Percentiles rank a stretch among this genome's conserved stretches.
These are phyloP conservation scores for Nothoprocta pentlandii DNA, from an alignment of 2,113 vertebrate genomes.

Conservation along the genomic window DNA sequence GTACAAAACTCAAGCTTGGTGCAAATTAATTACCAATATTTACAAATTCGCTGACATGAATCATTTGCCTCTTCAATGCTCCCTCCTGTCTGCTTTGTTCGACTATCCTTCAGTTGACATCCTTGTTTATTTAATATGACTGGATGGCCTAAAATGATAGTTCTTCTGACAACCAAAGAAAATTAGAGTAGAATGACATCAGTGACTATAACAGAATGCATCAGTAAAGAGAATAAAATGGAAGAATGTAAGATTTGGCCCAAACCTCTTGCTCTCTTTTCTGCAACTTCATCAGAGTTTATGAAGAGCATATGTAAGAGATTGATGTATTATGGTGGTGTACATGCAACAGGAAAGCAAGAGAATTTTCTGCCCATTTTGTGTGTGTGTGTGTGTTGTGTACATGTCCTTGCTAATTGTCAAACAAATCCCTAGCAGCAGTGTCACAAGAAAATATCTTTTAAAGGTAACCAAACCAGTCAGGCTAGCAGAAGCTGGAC, in stretches of 20 bases:
- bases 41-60: constrained; percentile 7
- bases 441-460: background rate
- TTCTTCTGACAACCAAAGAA: constrained; percentile 83
- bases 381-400: background rate
- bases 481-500: background rate
- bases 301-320: background rate
- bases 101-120: constrained; percentile 71
- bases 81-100: background rate
- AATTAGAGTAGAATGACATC: constrained; percentile 36
- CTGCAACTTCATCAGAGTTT: background rate
- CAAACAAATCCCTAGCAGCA: background rate
- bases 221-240: background rate
- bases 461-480: background rate
- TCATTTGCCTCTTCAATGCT: background rate
- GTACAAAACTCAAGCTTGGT: background rate
- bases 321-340: background rate
- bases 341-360: background rate
- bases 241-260: background rate
- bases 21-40: constrained; percentile 3
- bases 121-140: constrained; percentile 82
- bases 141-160: constrained; percentile 79
- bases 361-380: background rate
- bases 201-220: background rate
- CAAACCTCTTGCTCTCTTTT: background rate
- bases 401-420: accelerated